phyloP scores from a whole-genome alignment of 2,113 vertebrate species.

The Gobiocypris rarus region DNA sequence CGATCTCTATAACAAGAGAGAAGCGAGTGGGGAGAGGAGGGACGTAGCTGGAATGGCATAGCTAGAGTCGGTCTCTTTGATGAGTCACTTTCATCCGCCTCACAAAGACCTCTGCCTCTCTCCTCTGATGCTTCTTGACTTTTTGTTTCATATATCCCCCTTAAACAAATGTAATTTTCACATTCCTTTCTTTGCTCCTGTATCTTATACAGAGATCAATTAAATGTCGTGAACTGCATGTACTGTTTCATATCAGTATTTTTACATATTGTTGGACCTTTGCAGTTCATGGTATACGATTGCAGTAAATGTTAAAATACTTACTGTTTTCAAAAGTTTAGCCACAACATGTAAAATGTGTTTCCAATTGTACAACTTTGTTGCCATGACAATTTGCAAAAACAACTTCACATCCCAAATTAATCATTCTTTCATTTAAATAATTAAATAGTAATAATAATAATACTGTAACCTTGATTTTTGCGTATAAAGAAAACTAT shows the following conservation, averaged over 20 bases:
- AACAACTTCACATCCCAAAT: neutral
- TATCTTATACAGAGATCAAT: neutral
- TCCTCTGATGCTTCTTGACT: slow-evolving; percentile 14
- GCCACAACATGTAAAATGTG: too few species aligned
- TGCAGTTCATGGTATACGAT: neutral
- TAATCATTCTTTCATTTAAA: too few species aligned
- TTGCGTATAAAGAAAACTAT: too few species aligned
- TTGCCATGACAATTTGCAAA: neutral
- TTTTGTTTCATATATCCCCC: slow-evolving; percentile 39
- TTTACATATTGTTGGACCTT: neutral
- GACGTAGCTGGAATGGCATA: slow-evolving; percentile 35
- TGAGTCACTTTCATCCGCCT: slow-evolving; percentile 51
- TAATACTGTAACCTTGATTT: too few species aligned
- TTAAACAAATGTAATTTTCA: slow-evolving; percentile 10
- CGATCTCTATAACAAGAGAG: slow-evolving; percentile 32
- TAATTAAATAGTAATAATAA: too few species aligned
- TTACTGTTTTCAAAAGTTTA: too few species aligned
- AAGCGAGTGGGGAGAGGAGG: neutral
- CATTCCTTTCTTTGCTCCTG: neutral
- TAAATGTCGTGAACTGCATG: neutral
- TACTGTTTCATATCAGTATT: too few species aligned
- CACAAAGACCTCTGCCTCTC: slow-evolving; percentile 24
- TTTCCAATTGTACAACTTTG: too few species aligned
- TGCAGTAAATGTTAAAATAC: too few species aligned
- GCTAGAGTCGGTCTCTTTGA: slow-evolving; percentile 32